These are phyloP conservation scores for Drosophila emarginata DNA, from an alignment of 2,888 invertebrate species.

Conservation along the genomic window DNA sequence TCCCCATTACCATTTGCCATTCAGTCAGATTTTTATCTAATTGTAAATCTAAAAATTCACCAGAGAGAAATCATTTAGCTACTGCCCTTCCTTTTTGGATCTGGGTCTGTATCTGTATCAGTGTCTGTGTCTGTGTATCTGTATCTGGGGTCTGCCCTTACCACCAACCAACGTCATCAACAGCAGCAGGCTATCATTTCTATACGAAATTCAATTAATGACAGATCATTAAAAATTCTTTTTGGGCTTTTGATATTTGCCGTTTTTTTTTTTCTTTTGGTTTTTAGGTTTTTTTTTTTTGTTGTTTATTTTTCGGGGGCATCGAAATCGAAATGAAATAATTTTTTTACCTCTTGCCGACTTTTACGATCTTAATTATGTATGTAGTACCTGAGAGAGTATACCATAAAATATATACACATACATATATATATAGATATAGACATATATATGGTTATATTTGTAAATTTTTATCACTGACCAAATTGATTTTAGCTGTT, in stretches of 20 bases:
- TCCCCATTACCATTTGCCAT: neutral
- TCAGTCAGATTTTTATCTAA: slow-evolving; percentile 68
- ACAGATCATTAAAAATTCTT: slow-evolving; percentile 79
- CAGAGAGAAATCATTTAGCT: slow-evolving; percentile 53
- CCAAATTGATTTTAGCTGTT: slow-evolving; percentile 50
- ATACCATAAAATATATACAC: slow-evolving; percentile 36
- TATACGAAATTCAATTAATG: slow-evolving; percentile 80
- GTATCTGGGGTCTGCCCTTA: slow-evolving; percentile 40
- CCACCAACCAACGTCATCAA: slow-evolving; percentile 57
- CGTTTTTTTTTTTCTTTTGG: slow-evolving; percentile 35
- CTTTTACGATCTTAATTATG: slow-evolving; percentile 56
- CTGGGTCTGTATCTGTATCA: neutral
- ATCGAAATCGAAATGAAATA: slow-evolving; percentile 60
- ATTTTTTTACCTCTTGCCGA: slow-evolving; percentile 19
- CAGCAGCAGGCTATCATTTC: slow-evolving; percentile 48
- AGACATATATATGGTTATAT: neutral
- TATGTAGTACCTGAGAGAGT: slow-evolving; percentile 7
- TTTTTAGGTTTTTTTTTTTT: neutral
- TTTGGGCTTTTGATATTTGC: slow-evolving; percentile 76
- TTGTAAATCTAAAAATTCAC: slow-evolving; percentile 71
- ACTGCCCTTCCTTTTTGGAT: slow-evolving; percentile 19
- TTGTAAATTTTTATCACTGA: slow-evolving; percentile 37
- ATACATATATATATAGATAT: neutral
- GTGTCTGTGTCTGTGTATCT: neutral
- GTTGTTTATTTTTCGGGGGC: slow-evolving; percentile 16